Conservation (phyloP, 2,888 invertebrate genomes). For the Criorhina ranunculi region DNA sequence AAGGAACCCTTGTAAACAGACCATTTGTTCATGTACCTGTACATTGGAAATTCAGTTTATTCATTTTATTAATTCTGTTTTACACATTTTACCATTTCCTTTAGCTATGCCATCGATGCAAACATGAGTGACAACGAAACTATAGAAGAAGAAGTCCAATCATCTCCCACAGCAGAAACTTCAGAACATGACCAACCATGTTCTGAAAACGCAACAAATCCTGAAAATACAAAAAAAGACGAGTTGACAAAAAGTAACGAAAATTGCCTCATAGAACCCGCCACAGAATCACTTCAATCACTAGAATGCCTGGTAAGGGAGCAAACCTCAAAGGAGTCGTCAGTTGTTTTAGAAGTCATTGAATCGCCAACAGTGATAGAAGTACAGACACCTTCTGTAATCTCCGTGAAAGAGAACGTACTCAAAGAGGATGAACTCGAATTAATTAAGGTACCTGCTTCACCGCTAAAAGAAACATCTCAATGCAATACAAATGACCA, state of each 20-base stretch:
- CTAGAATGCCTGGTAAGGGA: not conserved
- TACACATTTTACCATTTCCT: not conserved
- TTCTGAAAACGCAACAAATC: no score
- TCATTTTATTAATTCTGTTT: not conserved
- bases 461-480: not conserved
- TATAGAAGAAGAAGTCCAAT: constrained; percentile 7
- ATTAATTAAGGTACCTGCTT: not conserved
- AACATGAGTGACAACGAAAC: constrained; percentile 46
- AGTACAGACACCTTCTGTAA: not conserved
- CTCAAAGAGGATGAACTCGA: not conserved
- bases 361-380: no score
- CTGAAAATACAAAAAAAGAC: no score
- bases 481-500: not conserved
- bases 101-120: constrained; percentile 17
- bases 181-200: not conserved
- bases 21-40: no score
- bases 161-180: not conserved
- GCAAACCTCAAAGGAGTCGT: not conserved
- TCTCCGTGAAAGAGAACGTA: not conserved
- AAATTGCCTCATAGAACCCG: not conserved
- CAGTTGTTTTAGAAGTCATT: no score
- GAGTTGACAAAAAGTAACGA: not conserved
- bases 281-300: not conserved
- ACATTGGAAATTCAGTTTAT: not conserved
- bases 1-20: no score